Evolutionary conservation across 2,888 invertebrate genomes (phyloP).

Genomic region (Trisateles emortualis): DNA sequence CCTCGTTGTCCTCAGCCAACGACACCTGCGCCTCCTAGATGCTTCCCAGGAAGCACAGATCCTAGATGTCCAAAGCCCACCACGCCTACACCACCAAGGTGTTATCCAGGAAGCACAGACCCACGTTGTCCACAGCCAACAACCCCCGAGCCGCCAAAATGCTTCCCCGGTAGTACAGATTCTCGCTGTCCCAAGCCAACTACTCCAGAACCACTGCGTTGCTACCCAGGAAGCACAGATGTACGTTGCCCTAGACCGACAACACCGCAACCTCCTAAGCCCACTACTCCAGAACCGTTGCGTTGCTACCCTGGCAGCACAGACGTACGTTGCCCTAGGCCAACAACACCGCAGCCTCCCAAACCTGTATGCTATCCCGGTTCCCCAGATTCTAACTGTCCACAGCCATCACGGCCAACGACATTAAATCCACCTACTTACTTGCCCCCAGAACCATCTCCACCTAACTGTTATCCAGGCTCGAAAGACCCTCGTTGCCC

Average conservation of each 20-base stretch:
- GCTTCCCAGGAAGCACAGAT: constrained; percentile 64
- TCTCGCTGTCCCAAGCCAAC: constrained; percentile 52
- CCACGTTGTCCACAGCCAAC: constrained; percentile 48
- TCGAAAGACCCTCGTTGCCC: constrained; percentile 55
- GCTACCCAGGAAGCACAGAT: constrained; percentile 22
- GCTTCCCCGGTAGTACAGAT: constrained; percentile 55
- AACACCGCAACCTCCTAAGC: constrained; percentile 47
- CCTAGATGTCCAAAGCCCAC: constrained; percentile 57
- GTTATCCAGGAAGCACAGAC: constrained; percentile 47
- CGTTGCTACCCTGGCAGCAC: constrained; percentile 67
- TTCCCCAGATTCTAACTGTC: constrained; percentile 56
- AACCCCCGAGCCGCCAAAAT: constrained; percentile 41
- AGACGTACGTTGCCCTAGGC: constrained; percentile 66
- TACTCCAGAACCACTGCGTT: constrained; percentile 11
- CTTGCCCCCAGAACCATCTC: constrained; percentile 55
- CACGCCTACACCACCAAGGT: constrained; percentile 47
- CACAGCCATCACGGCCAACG: constrained; percentile 42
- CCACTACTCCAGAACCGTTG: constrained; percentile 35
- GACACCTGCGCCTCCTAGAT: constrained; percentile 27
- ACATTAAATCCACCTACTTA: constrained; percentile 56
- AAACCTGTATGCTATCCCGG: constrained; percentile 47
- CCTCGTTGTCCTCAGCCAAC: too few relatives aligned
- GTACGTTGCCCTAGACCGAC: constrained; percentile 49
- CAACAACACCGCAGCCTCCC: constrained; percentile 47
- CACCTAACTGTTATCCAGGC: constrained; percentile 31